These are phyloP conservation scores for Gadus chalcogrammus DNA, from an alignment of 2,113 vertebrate genomes.

Conservation along the genomic window DNA sequence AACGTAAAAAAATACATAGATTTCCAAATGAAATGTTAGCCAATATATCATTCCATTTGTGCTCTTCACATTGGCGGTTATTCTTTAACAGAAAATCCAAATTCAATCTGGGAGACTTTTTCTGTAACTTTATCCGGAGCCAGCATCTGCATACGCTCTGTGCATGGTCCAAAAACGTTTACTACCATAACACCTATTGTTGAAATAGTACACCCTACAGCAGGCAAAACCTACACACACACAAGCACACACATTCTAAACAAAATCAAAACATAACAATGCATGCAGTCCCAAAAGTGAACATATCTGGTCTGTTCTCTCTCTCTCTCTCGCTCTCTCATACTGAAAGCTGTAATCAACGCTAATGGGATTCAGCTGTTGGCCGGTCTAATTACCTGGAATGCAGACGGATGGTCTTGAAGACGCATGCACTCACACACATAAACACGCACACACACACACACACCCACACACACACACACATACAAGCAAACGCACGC, in stretches of 20 bases:
- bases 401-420: constrained; percentile 64
- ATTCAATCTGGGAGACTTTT: too few relatives aligned
- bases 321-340: constrained; percentile 30
- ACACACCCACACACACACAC: constrained; percentile 1
- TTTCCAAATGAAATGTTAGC: too few relatives aligned
- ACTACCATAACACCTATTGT: too few relatives aligned
- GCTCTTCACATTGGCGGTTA: too few relatives aligned
- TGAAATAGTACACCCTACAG: too few relatives aligned
- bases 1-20: too few relatives aligned
- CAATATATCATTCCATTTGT: too few relatives aligned
- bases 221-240: not conserved
- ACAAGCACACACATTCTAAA: constrained; percentile 1
- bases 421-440: constrained; percentile 36
- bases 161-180: too few relatives aligned
- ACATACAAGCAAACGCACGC: not conserved
- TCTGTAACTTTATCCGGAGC: too few relatives aligned
- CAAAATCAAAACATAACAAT: not conserved
- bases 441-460: constrained; percentile 4
- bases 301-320: not conserved
- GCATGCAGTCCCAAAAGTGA: constrained; percentile 4
- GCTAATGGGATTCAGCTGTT: constrained; percentile 74
- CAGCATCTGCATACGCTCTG: too few relatives aligned
- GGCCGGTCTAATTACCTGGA: constrained; percentile 71
- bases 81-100: too few relatives aligned
- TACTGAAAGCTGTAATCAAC: constrained; percentile 65